A percentile compares a stretch with the other conserved stretches of the same genome.
phyloP scores from a whole-genome alignment of 2,113 vertebrate species.

The Petrocephalus zakoni region DNA sequence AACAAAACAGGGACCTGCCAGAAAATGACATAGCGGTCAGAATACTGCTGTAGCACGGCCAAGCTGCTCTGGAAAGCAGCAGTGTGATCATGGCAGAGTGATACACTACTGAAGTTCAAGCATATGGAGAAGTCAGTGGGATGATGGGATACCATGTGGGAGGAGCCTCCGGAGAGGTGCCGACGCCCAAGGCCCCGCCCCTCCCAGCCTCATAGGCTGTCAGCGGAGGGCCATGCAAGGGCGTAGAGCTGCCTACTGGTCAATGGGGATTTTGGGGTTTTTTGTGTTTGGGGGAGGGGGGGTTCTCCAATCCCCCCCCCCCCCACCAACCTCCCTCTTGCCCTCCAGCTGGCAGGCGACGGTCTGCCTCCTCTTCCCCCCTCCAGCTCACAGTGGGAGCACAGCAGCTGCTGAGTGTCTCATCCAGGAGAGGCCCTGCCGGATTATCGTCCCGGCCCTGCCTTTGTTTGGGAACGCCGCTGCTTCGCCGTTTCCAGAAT shows the following conservation, averaged over 20 bases:
- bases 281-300: not conserved
- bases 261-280: not conserved
- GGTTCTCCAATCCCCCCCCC: not conserved
- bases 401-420: constrained; percentile 40
- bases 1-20: constrained; percentile 48
- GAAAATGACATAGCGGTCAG: constrained; percentile 64
- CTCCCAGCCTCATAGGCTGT: not conserved
- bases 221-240: constrained; percentile 36
- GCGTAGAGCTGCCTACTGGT: constrained; percentile 28
- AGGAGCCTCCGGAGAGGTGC: constrained; percentile 29
- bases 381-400: constrained; percentile 44
- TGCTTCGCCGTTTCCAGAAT: constrained; percentile 32
- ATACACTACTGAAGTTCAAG: not conserved
- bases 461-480: constrained; percentile 39
- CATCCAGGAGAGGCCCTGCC: constrained; percentile 17
- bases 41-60: constrained; percentile 55
- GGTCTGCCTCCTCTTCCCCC: constrained; percentile 17
- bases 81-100: constrained; percentile 24
- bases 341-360: constrained; percentile 43
- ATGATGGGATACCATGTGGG: constrained; percentile 34
- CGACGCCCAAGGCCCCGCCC: not conserved
- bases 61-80: constrained; percentile 58
- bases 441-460: not conserved
- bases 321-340: not conserved
- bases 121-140: not conserved